These are phyloP conservation scores for Ephestia elutella DNA, from an alignment of 1,140 invertebrate species.

Conservation along the genomic window DNA sequence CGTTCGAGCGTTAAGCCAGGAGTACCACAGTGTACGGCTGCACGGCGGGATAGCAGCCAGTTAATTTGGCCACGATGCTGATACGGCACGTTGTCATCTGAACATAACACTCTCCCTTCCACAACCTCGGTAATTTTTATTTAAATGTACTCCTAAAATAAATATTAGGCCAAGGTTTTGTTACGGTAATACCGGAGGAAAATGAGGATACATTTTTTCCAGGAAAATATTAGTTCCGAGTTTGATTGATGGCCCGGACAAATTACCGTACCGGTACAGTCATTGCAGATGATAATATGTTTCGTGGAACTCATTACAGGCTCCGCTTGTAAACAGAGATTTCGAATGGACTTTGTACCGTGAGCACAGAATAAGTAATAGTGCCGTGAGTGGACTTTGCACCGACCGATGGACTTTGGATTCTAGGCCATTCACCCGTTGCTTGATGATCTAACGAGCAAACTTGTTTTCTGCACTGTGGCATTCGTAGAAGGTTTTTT, in stretches of 20 bases:
- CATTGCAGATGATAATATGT: neutral
- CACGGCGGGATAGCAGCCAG: conserved; percentile 39
- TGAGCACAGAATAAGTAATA: too few species aligned
- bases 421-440: too few species aligned
- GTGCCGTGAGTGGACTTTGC: neutral
- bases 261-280: conserved; percentile 18
- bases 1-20: conserved; percentile 22
- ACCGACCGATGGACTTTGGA: too few species aligned
- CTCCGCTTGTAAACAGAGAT: neutral
- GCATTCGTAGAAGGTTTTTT: too few species aligned
- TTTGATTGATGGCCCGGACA: conserved; percentile 18
- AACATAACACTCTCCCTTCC: conserved; percentile 36
- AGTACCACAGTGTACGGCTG: conserved; percentile 19
- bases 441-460: too few species aligned
- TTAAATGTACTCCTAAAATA: conserved; percentile 35
- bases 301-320: neutral
- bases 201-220: conserved; percentile 12
- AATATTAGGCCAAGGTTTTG: conserved; percentile 17
- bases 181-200: neutral
- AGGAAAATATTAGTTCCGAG: conserved; percentile 15
- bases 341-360: neutral
- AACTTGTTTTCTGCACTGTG: too few species aligned
- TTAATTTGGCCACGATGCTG: conserved; percentile 63
- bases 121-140: conserved; percentile 48
- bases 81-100: conserved; percentile 59